Base-by-base conservation (phyloP, 2,113 vertebrate genomes). In the Erythrocercus mccallii region DNA sequence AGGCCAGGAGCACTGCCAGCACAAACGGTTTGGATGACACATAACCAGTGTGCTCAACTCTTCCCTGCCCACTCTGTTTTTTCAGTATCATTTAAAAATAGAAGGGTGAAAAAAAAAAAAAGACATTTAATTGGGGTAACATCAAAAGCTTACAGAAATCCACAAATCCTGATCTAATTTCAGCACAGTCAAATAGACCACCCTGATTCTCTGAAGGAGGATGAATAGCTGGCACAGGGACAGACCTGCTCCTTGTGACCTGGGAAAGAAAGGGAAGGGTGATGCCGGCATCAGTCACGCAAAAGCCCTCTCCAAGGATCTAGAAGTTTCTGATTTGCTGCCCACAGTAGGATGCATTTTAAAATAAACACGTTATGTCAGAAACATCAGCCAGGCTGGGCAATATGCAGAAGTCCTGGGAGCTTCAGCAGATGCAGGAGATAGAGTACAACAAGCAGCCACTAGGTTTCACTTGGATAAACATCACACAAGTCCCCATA, bases 231-330 rank as follows among this genome's bases (percentile, higher is more conserved):
- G 51, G 81, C 40, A 81, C 11, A 83, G 18, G 56, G 20, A 40
- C 64, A 81, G 22, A 44, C 30, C 44, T 60, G 53, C 24, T 81
- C 24, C 58, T 51, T 42, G 28, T 0, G 2, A 19, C 12, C 21
- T 53, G 31, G 45, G 37, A 89, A 95, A 70, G 30, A 25, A 57
- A 83, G 15, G 20, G 38, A 74, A 69, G 31, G 16, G 21, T 22
- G 27, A 73, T 10, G 13, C 20, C 27, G 71, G 25, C 14, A 74
- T 0, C 0, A 0, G 35, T 27, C 37, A 83, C 1, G 2, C 50
- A 81, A 83, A 92, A 68, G 15, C 3, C 2, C 10, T 17, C 51
- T 20, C 25, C 45, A 62, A 81, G 8, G 37, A 38, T 23, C 40
- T 69, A 69, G n/a, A 90, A 71, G 8, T 17, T 54, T 58, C 44